Conservation (phyloP, 2,113 vertebrate species). For the Leucopsar rothschildi region DNA sequence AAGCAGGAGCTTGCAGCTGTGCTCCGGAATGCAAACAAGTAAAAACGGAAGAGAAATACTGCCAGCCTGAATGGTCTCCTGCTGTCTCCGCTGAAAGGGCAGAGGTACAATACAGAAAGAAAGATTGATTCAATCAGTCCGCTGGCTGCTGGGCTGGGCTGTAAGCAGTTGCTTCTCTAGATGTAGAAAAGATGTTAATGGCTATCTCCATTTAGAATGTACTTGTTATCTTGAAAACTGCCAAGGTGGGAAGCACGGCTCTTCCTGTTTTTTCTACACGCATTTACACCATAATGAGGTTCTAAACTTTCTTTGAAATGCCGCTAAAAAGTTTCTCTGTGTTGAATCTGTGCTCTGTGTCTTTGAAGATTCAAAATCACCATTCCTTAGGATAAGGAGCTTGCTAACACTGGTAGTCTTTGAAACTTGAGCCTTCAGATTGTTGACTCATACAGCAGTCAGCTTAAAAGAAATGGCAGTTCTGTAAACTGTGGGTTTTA, state of each 20-base stretch:
- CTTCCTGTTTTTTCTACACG: not conserved
- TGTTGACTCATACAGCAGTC: not conserved
- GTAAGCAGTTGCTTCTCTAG: not conserved
- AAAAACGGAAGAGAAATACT: not conserved
- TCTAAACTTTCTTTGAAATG: not conserved
- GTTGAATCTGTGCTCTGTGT: not conserved
- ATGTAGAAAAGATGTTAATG: not conserved
- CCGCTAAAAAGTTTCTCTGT: not conserved
- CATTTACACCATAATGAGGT: not conserved
- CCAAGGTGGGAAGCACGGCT: not conserved
- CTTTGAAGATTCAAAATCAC: not conserved
- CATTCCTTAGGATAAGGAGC: not conserved
- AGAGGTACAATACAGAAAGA: not conserved
- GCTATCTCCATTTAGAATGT: not conserved
- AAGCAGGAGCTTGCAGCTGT: not conserved
- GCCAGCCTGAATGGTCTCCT: not conserved
- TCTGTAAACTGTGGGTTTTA: not conserved
- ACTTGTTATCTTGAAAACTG: not conserved
- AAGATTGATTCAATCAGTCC: not conserved
- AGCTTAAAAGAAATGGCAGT: not conserved
- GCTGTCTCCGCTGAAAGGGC: not conserved
- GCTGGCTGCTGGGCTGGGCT: rapidly evolving
- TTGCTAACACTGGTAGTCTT: not conserved
- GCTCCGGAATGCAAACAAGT: not conserved
- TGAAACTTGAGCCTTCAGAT: not conserved